phyloP scores from a whole-genome alignment of 2,888 invertebrate species.

The Gymnoscelis rufifasciata region DNA sequence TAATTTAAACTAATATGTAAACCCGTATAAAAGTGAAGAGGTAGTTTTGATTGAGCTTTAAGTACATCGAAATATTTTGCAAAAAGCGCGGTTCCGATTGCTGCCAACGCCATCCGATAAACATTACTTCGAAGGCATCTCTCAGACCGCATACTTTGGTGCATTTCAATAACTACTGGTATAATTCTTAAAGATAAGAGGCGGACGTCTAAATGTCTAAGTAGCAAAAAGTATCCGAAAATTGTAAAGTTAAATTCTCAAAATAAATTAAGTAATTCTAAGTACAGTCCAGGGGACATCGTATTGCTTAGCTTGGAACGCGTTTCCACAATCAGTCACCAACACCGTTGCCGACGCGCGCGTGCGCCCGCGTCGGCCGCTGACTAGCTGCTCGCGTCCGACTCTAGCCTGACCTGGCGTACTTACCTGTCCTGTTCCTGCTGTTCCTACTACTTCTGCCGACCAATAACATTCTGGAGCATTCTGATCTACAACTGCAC shows the following conservation, averaged over 20 bases:
- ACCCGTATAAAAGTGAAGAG: constrained; percentile 79
- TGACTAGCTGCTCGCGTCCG: constrained; percentile 49
- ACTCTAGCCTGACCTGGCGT: constrained; percentile 41
- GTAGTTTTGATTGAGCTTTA: constrained; percentile 75
- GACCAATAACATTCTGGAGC: constrained; percentile 44
- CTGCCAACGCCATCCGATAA: constrained; percentile 33
- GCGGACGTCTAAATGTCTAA: constrained; percentile 73
- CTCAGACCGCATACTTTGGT: constrained; percentile 42
- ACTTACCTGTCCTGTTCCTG: constrained; percentile 30
- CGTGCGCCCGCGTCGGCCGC: constrained; percentile 49
- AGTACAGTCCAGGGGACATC: constrained; percentile 75
- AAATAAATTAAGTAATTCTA: constrained; percentile 77
- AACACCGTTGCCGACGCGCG: constrained; percentile 56
- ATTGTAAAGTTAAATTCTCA: constrained; percentile 74
- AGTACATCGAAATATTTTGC: constrained; percentile 73
- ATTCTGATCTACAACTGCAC: constrained; percentile 63
- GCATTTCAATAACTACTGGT: constrained; percentile 48
- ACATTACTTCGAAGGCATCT: constrained; percentile 33
- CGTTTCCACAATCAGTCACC: constrained; percentile 71
- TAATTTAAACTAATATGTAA: constrained; percentile 79
- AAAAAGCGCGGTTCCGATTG: constrained; percentile 59
- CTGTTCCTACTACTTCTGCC: constrained; percentile 41
- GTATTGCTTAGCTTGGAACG: constrained; percentile 68
- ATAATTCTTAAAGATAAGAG: constrained; percentile 67
- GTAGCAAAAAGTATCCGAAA: constrained; percentile 69